phyloP scores from a whole-genome alignment of 2,113 vertebrate genomes.

The Varanus salvator region DNA sequence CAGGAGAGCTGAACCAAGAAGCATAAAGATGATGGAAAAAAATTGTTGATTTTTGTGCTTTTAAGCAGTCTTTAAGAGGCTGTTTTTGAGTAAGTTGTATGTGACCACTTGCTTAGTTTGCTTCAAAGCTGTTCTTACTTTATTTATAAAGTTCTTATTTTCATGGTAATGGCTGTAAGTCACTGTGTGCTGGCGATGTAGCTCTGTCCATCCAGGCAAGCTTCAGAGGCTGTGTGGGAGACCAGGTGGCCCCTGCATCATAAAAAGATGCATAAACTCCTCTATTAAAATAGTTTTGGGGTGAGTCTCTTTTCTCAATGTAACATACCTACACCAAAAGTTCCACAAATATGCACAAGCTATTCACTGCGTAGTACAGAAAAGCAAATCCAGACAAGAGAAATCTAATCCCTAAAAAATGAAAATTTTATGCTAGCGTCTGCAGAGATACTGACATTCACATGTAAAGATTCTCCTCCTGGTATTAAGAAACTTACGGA shows the following conservation, averaged over 20 bases:
- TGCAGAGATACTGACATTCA: not conserved
- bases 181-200: not conserved
- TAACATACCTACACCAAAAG: not conserved
- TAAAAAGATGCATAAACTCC: no score
- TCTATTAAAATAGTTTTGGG: no score
- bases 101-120: not conserved
- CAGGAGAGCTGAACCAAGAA: not conserved
- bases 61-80: not conserved
- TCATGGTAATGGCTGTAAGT: not conserved
- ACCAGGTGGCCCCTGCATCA: no score
- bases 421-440: fast-evolving
- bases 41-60: not conserved
- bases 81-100: not conserved
- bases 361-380: not conserved
- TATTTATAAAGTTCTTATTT: not conserved
- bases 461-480: constrained; percentile 5
- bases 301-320: no score
- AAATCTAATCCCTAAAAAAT: not conserved
- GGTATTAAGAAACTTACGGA: not conserved
- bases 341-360: not conserved
- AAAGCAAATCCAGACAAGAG: not conserved
- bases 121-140: not conserved
- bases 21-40: not conserved
- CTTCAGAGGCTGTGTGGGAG: not conserved
- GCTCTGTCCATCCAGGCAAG: not conserved